Base-by-base conservation (phyloP, 1,140 invertebrate genomes). In the Eurosta solidaginis region DNA sequence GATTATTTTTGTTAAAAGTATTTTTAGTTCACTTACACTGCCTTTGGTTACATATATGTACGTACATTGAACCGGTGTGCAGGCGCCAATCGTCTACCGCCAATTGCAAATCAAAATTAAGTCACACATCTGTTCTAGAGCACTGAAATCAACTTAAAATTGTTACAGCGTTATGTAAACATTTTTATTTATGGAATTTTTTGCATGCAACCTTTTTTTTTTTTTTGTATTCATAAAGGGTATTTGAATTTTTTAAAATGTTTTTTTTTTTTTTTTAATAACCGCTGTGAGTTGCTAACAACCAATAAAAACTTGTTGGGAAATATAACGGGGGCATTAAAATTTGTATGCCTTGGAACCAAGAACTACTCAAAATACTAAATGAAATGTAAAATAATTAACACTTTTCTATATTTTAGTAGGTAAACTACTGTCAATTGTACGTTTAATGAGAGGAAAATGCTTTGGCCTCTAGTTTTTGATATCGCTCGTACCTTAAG, bases 21-120 rank as follows among this genome's bases (percentile, higher is more conserved):
- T 78, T 63, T 75, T 78, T 50, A 74, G 63, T 77, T 78, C 7
- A 68, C n/a, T 68, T 75, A 74, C 68, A 74, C 68, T 75, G 68
- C 73, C 68, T 78, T 20, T 44, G 44, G 27, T 27, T 45, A 17
- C 44, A n/a, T 27, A 27, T 7, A 45, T 45, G 17, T 9, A 45
- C 44, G 44, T 9, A 9, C 7, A 45, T 45, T 45, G 36, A 74
- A 45, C 40, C 44, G 44, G 40, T 74, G 44, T 9, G 17, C 29
- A 68, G 36, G 33, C 36, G 73, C 27, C 73, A 47, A 45, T 27
- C 73, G 73, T 20, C 44, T 74, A 29, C 73, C n/a, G n/a, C n/a
- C 40, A 47, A 42, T 33, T 74, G 40, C 73, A 45, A 74, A 44
- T 17, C 68, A 74, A 14, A 22, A 74, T 29, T 2, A 40, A n/a